phyloP scores from a whole-genome alignment of 1,140 invertebrate genomes.

The Sarcophaga peregrina region DNA sequence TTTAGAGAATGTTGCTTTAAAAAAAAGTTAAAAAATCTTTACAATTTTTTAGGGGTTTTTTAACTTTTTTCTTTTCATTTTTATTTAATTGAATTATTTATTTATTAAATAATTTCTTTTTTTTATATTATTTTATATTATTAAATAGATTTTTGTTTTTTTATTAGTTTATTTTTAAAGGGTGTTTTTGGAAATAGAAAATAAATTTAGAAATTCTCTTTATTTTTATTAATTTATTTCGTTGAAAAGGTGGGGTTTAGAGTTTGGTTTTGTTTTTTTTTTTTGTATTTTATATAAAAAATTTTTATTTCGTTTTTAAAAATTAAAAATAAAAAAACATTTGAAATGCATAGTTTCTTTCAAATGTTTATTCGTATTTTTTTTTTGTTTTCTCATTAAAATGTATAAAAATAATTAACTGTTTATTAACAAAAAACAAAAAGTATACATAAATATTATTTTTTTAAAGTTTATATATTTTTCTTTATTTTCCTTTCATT shows the following conservation, averaged over 20 bases:
- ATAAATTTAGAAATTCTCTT: slow-evolving; percentile 19
- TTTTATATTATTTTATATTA: background rate
- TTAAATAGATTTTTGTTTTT: background rate
- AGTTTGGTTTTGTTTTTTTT: background rate
- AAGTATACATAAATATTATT: too few relatives aligned
- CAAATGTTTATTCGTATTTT: background rate
- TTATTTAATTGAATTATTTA: background rate
- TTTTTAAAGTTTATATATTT: slow-evolving; percentile 51
- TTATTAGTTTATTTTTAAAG: slow-evolving; percentile 2
- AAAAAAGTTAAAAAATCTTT: slow-evolving; percentile 34
- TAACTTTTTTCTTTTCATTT: background rate
- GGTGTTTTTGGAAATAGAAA: slow-evolving; percentile 5
- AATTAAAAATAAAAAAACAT: slow-evolving; percentile 27
- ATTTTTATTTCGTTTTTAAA: background rate
- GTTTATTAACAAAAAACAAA: slow-evolving; percentile 52
- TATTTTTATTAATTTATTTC: slow-evolving; percentile 22
- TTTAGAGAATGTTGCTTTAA: slow-evolving; percentile 25
- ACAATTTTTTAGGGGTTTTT: slow-evolving; percentile 25
- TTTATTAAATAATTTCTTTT: background rate
- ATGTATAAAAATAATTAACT: slow-evolving; percentile 42
- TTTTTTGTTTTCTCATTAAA: background rate
- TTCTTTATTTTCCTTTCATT: slow-evolving; percentile 53
- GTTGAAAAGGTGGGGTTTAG: slow-evolving; percentile 36
- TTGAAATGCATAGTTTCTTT: background rate
- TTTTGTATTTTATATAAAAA: background rate